Percentiles rank a stretch among this genome's conserved stretches.
These are phyloP conservation scores for Myripristis murdjan DNA, from an alignment of 2,797 vertebrate species.

Conservation along the genomic window DNA sequence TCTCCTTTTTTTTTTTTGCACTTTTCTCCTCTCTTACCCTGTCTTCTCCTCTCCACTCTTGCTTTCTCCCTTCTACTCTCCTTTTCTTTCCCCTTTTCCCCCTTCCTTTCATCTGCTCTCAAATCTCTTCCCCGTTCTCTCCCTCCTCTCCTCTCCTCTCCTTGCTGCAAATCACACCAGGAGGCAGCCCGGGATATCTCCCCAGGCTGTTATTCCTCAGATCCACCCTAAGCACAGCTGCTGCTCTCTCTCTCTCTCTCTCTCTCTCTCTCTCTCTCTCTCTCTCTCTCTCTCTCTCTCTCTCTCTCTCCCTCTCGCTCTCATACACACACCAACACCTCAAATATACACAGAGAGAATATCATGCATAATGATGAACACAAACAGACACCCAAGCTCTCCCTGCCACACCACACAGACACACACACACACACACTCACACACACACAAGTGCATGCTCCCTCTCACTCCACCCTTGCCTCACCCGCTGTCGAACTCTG, in stretches of 20 bases:
- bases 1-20: not conserved
- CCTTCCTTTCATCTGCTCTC: not conserved
- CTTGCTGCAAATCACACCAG: slow-evolving; percentile 19
- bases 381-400: slow-evolving; percentile 16
- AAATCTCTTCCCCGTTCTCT: not conserved
- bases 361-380: slow-evolving; percentile 45
- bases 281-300: not conserved
- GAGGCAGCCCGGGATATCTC: slow-evolving; percentile 50
- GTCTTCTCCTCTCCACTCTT: too few relatives aligned
- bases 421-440: not conserved
- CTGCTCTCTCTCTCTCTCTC: not conserved
- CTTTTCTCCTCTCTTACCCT: not conserved
- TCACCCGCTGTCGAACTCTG: slow-evolving; percentile 47
- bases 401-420: slow-evolving; percentile 19
- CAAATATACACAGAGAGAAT: slow-evolving; percentile 21
- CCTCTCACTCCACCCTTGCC: slow-evolving; percentile 18
- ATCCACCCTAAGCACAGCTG: slow-evolving; percentile 39
- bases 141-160: not conserved
- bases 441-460: not conserved
- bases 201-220: slow-evolving; percentile 51
- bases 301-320: too few relatives aligned
- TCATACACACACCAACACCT: slow-evolving; percentile 25
- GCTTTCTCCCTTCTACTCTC: too few relatives aligned
- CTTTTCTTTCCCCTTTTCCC: too few relatives aligned
- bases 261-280: too few relatives aligned